Base-by-base conservation (phyloP, 2,888 invertebrate species). In the Pogonocherus hispidulus region DNA sequence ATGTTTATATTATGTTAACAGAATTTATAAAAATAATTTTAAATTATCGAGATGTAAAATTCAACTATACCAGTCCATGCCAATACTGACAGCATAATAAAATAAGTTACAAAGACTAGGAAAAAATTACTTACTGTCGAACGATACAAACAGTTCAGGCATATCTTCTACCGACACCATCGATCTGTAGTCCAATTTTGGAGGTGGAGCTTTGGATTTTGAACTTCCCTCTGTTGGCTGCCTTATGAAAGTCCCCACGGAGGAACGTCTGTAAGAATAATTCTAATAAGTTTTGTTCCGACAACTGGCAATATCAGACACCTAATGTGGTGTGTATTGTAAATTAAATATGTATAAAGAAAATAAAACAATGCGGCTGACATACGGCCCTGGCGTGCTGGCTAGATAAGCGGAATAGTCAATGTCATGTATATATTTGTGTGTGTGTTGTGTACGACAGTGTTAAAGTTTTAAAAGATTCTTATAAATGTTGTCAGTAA, bases 151-250 rank as follows among this genome's bases (percentile, higher is more conserved):
- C 76, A 98, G 90, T 86, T 97, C 97, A 3, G 97, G 96, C 91
- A 95, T 96, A 84, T 98, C 98, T 81, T 96, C 96, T 74, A 96
- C 94, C 19, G 95, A 95, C 71, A 96, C 96, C 95, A 96, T 95
- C 83, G 95, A 95, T 82, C 95, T 91, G 85, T 96, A 96, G 86
- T 96, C 95, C 75, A 96, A 88, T 80, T 93, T 91, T 37, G 95
- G 95, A 73, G 90, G 91, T 69, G 89, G 87, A 37, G 89, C 87
- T 80, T 89, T 89, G 66, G 87, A 85, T 82, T 87, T 87, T 66
- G 90, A 88, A 69, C 87, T 87, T 83, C 85, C 84, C 81, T 91
- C 91, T 5, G 88, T 87, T 74, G 91, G 90, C 79, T 91, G 91
- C 64, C 94, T 91, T 81, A 94, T 94, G 85, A 94, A 94, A 23